phyloP scores from a whole-genome alignment of 2,797 vertebrate species.

The Danio jaintianensis region DNA sequence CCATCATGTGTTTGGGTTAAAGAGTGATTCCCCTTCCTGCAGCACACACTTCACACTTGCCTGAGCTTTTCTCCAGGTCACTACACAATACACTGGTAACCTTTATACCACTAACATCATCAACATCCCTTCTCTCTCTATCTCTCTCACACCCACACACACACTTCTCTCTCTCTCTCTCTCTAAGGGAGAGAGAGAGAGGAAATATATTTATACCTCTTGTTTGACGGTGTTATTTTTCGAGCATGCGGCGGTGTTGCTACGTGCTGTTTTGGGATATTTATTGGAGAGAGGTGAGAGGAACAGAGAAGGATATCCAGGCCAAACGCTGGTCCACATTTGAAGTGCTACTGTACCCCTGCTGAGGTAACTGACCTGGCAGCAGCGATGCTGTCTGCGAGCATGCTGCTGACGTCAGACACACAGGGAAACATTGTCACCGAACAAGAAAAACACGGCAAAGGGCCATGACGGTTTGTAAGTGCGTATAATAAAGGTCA shows the following conservation, averaged over 20 bases:
- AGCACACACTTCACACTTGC: constrained; percentile 82
- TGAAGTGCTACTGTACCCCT: constrained; percentile 59
- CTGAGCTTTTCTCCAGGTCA: constrained; percentile 80
- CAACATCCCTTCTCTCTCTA: constrained; percentile 17
- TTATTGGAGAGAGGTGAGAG: constrained; percentile 61
- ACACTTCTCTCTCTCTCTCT: constrained; percentile 20
- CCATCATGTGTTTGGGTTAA: constrained; percentile 89
- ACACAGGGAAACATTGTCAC: constrained; percentile 52
- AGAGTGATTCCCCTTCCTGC: constrained; percentile 83
- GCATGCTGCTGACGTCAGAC: constrained; percentile 54
- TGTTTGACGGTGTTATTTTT: constrained; percentile 75
- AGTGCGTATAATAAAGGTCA: constrained; percentile 58
- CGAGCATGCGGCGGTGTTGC: constrained; percentile 69
- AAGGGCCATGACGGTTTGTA: constrained; percentile 54
- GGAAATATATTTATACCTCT: constrained; percentile 84
- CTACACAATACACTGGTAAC: constrained; percentile 80
- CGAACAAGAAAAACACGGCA: constrained; percentile 52
- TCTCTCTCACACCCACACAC: constrained; percentile 32
- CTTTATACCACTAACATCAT: constrained; percentile 75
- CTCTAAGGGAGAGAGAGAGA: constrained; percentile 58
- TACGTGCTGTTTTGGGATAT: constrained; percentile 77
- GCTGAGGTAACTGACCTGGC: constrained; percentile 65
- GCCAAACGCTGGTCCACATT: constrained; percentile 57
- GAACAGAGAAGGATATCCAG: constrained; percentile 78
- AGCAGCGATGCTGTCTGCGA: constrained; percentile 40